These are phyloP conservation scores for Cossypha dichroa DNA, from an alignment of 2,797 vertebrate genomes.

Conservation along the genomic window DNA sequence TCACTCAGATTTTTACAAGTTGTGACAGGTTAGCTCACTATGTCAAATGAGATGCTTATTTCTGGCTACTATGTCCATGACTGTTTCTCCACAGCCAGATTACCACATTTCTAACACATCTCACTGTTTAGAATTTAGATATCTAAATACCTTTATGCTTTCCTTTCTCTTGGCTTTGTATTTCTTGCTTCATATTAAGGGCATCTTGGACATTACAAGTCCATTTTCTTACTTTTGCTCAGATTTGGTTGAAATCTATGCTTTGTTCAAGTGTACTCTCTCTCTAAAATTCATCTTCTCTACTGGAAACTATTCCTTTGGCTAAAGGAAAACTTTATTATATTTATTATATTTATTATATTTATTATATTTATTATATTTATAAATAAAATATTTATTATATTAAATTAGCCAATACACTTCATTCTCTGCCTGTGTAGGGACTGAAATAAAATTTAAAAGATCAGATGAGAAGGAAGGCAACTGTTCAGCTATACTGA, in stretches of 20 bases:
- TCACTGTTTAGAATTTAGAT: not conserved
- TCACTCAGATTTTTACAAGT: not conserved
- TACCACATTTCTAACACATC: not conserved
- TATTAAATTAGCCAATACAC: not conserved
- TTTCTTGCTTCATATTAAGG: not conserved
- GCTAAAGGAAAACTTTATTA: not conserved
- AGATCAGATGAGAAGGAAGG: not conserved
- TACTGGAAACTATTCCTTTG: not conserved
- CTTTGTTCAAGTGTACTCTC: not conserved
- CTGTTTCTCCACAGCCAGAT: not conserved
- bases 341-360: too few relatives aligned
- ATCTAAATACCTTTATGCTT: not conserved
- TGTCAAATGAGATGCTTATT: not conserved
- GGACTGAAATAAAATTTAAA: not conserved
- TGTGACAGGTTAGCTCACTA: not conserved
- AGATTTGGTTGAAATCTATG: not conserved
- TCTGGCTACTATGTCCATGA: not conserved
- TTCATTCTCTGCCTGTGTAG: not conserved
- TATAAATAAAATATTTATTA: too few relatives aligned
- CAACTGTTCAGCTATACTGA: not conserved
- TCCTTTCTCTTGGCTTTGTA: not conserved
- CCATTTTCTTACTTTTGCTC: not conserved
- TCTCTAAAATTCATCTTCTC: not conserved
- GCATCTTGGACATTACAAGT: not conserved
- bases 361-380: too few relatives aligned